Evolutionary conservation across 1,140 invertebrate species (phyloP), one percentile per base, ranked within the genome.

Genomic region (Bactericera cockerelli): DNA sequence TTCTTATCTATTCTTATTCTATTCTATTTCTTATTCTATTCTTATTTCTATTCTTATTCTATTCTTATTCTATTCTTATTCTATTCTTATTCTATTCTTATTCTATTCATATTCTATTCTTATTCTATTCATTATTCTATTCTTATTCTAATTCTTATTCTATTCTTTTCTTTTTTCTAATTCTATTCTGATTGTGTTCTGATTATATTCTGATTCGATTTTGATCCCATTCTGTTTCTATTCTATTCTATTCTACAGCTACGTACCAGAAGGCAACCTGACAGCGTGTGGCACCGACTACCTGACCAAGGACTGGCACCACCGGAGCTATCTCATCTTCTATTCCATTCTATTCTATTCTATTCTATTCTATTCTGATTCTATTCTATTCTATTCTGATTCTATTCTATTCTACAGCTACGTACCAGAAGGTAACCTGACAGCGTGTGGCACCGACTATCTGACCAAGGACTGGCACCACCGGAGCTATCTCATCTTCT

Each of bases 231-330:
- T 81, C 28, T 31, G 4, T 31, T 13, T 13, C 28, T 31, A 13
- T 31, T 31, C 28, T 67, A n/a, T n/a, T n/a, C n/a, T n/a, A n/a
- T n/a, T n/a, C n/a, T n/a, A n/a, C 25, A 84, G 83, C 66, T 91
- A 89, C 71, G 84, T 89, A 42, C 86, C 87, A n/a, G 87, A 90
- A 74, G 86, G 86, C 55, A 89, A 89, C 66, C 81, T 89, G 78
- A 89, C 86, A 22, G 82, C 86, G 19, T 91, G 87, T 67, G 87
- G 87, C 24, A 87, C 87, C 58, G 88, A 91, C 68, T 91, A 89
- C 68, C 70, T 91, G 39, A 78, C 71, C 56, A 78, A 80, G 65
- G 79, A 83, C 56, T 79, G 77, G 76, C 58, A 76, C 13, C 79
- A 77, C 63, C 74, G 74, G 56, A 83, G 82, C 55, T 88, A 86